These are phyloP conservation scores for Mycetomoellerius zeteki DNA, from an alignment of 1,140 invertebrate species.

Conservation along the genomic window DNA sequence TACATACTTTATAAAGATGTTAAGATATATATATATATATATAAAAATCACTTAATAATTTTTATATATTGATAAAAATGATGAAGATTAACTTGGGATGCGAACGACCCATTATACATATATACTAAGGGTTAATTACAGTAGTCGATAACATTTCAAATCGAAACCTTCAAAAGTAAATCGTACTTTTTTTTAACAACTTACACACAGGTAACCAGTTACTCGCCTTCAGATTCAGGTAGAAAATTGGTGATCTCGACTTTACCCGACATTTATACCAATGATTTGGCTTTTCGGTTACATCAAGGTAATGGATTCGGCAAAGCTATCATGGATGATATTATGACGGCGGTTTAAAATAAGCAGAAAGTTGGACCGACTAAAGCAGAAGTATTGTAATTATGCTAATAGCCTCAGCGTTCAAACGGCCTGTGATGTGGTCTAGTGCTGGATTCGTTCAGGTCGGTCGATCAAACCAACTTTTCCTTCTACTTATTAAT, in stretches of 20 bases:
- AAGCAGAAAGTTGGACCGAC: slow-evolving; percentile 85
- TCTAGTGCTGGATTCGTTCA: slow-evolving; percentile 81
- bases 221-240: slow-evolving; percentile 14
- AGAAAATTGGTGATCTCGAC: slow-evolving; percentile 61
- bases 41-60: too few species aligned
- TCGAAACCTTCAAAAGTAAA: not conserved
- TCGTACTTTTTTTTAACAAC: not conserved
- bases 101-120: too few species aligned
- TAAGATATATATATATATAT: too few species aligned
- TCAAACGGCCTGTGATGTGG: slow-evolving; percentile 85
- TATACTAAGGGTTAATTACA: not conserved
- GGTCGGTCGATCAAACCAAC: slow-evolving; percentile 84
- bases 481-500: slow-evolving; percentile 81
- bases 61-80: too few species aligned
- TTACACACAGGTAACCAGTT: not conserved
- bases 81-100: too few species aligned
- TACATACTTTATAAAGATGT: too few species aligned
- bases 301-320: slow-evolving; percentile 85
- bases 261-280: slow-evolving; percentile 78
- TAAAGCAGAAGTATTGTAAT: slow-evolving; percentile 86
- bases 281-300: slow-evolving; percentile 82
- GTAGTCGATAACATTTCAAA: not conserved
- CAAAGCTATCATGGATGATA: slow-evolving; percentile 84
- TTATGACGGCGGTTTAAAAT: slow-evolving; percentile 82
- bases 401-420: slow-evolving; percentile 86